These are phyloP conservation scores for Psittacula echo DNA, from an alignment of 2,797 vertebrate species.

Conservation along the genomic window DNA sequence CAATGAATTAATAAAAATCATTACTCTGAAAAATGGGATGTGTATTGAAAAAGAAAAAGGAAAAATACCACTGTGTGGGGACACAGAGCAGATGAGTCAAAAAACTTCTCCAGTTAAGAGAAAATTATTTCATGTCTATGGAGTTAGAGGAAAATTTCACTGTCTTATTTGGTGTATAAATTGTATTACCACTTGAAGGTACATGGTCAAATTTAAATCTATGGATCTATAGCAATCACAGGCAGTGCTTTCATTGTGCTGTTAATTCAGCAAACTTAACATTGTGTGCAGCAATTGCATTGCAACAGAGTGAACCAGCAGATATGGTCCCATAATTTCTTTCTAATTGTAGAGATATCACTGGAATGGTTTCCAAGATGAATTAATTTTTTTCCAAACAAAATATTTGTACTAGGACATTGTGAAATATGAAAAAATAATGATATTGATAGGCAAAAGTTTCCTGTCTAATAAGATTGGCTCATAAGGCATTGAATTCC, in stretches of 20 bases:
- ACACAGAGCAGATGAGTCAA: not conserved
- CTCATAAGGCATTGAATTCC: not conserved
- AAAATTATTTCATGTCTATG: not conserved
- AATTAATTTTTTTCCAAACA: not conserved
- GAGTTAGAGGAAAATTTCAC: not conserved
- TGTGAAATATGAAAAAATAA: conserved; percentile 14
- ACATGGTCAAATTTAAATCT: not conserved
- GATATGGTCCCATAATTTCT: not conserved
- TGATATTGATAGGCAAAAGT: not conserved
- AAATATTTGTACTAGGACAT: conserved; percentile 12
- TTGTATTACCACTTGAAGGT: not conserved
- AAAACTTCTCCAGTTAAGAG: not conserved
- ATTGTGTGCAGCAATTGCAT: not conserved
- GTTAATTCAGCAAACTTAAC: not conserved
- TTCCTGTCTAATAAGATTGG: not conserved
- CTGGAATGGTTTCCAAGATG: not conserved
- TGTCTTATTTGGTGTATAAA: not conserved
- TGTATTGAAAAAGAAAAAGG: not conserved
- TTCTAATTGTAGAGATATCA: not conserved
- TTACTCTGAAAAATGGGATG: not conserved
- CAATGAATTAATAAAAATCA: not conserved
- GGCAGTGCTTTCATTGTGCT: not conserved
- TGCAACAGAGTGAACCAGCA: not conserved
- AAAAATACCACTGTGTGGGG: rapidly evolving
- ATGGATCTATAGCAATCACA: not conserved